Conservation (phyloP, 2,797 vertebrate species). For the Lophotriccus pileatus region DNA sequence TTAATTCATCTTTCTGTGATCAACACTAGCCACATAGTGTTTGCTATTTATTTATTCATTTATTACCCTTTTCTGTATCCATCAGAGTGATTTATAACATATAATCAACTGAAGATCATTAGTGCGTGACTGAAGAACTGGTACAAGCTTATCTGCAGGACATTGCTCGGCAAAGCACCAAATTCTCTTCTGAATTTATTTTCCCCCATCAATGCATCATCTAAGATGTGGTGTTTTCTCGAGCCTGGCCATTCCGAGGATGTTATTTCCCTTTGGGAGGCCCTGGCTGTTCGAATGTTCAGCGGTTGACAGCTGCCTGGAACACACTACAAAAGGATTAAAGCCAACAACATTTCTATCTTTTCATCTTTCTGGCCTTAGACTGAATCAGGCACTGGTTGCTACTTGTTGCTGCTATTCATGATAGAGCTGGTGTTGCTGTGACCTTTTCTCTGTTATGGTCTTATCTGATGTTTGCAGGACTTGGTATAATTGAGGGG, state of each 20-base stretch:
- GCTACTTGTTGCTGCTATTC: slow-evolving; percentile 73
- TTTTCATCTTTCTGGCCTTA: slow-evolving; percentile 66
- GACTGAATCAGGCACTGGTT: slow-evolving; percentile 61
- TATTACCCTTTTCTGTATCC: slow-evolving; percentile 59
- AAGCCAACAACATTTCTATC: slow-evolving; percentile 71
- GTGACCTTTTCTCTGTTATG: slow-evolving; percentile 63
- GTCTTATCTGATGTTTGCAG: slow-evolving; percentile 57
- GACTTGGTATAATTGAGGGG: slow-evolving; percentile 28
- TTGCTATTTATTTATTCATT: slow-evolving; percentile 67
- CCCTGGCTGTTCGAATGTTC: slow-evolving; percentile 50
- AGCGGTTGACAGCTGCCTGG: slow-evolving; percentile 72
- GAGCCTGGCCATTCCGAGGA: slow-evolving; percentile 63
- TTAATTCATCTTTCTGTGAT: slow-evolving; percentile 46
- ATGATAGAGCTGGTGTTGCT: slow-evolving; percentile 62
- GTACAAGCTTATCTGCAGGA: slow-evolving; percentile 60
- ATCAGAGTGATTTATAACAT: slow-evolving; percentile 54
- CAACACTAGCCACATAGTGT: slow-evolving; percentile 44
- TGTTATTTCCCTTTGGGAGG: slow-evolving; percentile 74
- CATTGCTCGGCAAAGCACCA: slow-evolving; percentile 64
- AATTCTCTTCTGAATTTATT: slow-evolving; percentile 62
- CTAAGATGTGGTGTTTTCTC: slow-evolving; percentile 68
- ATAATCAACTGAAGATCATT: slow-evolving; percentile 49
- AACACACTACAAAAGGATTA: slow-evolving; percentile 55
- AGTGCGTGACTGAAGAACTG: slow-evolving; percentile 64
- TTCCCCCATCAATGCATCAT: slow-evolving; percentile 66